Evolutionary conservation across 2,113 vertebrate genomes (phyloP).

Genomic region (Heloderma charlesbogerti): DNA sequence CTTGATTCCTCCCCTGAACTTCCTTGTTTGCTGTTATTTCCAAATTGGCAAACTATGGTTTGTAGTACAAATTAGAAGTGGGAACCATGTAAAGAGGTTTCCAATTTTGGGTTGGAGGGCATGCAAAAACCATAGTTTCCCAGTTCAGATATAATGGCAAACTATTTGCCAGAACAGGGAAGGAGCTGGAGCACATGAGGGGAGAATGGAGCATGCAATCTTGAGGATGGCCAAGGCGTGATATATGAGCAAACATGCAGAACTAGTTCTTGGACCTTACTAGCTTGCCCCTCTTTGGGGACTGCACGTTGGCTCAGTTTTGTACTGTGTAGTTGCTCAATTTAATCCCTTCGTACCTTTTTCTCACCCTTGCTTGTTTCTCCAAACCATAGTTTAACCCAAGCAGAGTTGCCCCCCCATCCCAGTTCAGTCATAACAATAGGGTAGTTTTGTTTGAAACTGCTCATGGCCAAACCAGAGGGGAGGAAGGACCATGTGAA

Average conservation of each 20-base stretch:
- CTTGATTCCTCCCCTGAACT: neutral
- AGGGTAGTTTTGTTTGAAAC: neutral
- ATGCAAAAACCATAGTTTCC: neutral
- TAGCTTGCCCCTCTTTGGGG: neutral
- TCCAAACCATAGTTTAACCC: neutral
- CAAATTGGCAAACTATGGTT: neutral
- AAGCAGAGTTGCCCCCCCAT: neutral
- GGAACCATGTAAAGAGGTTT: neutral
- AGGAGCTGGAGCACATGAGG: neutral
- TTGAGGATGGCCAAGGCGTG: neutral
- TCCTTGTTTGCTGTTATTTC: neutral
- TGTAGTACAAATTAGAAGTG: neutral
- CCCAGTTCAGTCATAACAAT: neutral
- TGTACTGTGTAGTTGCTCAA: neutral
- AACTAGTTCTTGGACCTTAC: neutral
- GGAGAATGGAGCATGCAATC: neutral
- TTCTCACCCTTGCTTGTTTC: neutral
- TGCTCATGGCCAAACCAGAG: neutral
- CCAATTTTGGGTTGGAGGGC: neutral
- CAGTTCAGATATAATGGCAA: neutral
- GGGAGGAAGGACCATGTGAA: neutral
- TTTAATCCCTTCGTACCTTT: neutral
- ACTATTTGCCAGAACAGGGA: neutral
- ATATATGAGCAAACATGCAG: neutral
- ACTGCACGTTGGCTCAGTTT: neutral